These are phyloP conservation scores for Mesoligia furuncula DNA, from an alignment of 2,888 invertebrate genomes.

Conservation along the genomic window DNA sequence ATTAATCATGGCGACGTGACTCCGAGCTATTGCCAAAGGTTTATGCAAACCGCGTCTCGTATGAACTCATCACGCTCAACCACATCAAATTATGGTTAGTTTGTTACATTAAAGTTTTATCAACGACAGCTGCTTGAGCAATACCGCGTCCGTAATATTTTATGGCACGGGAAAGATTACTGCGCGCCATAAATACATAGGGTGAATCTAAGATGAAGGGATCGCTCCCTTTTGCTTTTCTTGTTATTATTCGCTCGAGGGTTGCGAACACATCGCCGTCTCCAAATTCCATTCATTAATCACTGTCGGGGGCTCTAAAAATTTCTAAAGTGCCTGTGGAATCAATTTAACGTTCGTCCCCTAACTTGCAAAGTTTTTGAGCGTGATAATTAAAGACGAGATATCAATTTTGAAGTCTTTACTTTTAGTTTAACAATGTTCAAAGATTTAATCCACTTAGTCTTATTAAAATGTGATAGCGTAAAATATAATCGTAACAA, in stretches of 20 bases:
- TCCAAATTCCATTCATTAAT: constrained; percentile 89
- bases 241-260: constrained; percentile 78
- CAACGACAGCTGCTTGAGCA: constrained; percentile 80
- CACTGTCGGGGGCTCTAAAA: constrained; percentile 89
- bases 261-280: constrained; percentile 78
- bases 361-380: constrained; percentile 82
- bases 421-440: constrained; percentile 70
- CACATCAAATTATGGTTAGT: constrained; percentile 81
- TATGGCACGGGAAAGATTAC: constrained; percentile 82
- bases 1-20: constrained; percentile 83
- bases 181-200: constrained; percentile 74
- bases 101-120: constrained; percentile 73
- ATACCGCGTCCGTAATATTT: constrained; percentile 81
- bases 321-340: constrained; percentile 86
- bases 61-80: constrained; percentile 84
- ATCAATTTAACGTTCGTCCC: constrained; percentile 87
- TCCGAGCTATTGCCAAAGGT: constrained; percentile 80
- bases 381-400: constrained; percentile 86
- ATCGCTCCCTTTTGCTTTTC: constrained; percentile 81
- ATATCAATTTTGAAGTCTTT: constrained; percentile 82
- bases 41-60: constrained; percentile 78
- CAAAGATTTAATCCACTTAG: constrained; percentile 67
- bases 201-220: constrained; percentile 72
- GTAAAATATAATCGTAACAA: constrained; percentile 29
- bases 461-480: constrained; percentile 61